Percentiles rank a stretch among this genome's conserved stretches.
phyloP scores from a whole-genome alignment of 1,140 invertebrate species.

The Hyles vespertilio region DNA sequence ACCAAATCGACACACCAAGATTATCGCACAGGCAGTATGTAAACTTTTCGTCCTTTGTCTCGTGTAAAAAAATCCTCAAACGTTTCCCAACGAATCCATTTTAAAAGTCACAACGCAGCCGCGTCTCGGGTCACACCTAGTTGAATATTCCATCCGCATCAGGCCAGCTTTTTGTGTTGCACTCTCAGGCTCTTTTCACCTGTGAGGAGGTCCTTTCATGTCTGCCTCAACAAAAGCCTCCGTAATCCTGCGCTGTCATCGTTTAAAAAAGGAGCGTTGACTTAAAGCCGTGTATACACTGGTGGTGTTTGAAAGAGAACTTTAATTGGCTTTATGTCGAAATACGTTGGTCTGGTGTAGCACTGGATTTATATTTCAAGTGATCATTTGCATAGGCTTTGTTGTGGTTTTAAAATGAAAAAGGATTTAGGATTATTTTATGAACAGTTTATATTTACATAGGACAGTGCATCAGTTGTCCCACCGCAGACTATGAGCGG shows the following conservation, averaged over 20 bases:
- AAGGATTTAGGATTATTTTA: too few relatives aligned
- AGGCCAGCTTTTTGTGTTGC: slow-evolving; percentile 1
- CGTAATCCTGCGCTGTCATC: slow-evolving; percentile 10
- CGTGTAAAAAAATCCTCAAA: not conserved
- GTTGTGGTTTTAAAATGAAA: too few relatives aligned
- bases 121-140: slow-evolving; percentile 1
- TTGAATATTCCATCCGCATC: slow-evolving; percentile 9
- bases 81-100: slow-evolving; percentile 2
- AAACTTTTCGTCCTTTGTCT: too few relatives aligned
- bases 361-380: too few relatives aligned
- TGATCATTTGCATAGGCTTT: too few relatives aligned
- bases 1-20: too few relatives aligned
- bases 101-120: not conserved
- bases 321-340: too few relatives aligned
- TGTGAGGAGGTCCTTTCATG: slow-evolving; percentile 6
- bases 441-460: too few relatives aligned
- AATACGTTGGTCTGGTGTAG: too few relatives aligned
- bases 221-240: slow-evolving; percentile 5
- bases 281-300: slow-evolving; percentile 2
- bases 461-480: too few relatives aligned
- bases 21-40: too few relatives aligned
- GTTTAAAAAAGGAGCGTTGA: slow-evolving; percentile 8
- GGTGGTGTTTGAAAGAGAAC: not conserved
- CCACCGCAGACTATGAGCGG: too few relatives aligned
- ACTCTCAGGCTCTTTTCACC: slow-evolving; percentile 3